A percentile compares a stretch with the other conserved stretches of the same genome.
phyloP scores from a whole-genome alignment of 1,140 invertebrate species.

The Drosophila albomicans region DNA sequence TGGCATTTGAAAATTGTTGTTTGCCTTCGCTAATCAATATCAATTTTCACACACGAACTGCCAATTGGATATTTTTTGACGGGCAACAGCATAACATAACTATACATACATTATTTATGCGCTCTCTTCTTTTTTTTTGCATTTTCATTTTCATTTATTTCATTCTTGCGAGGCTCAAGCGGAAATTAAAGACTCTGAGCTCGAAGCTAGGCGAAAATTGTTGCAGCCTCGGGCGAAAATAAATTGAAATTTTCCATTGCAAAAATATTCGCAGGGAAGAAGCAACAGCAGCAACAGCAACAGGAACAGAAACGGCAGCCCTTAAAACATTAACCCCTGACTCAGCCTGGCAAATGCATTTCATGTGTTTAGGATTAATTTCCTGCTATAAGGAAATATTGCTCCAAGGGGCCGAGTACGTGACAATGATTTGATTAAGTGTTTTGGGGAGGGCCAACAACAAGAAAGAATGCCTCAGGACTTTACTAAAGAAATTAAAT shows the following conservation, averaged over 20 bases:
- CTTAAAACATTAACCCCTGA: slow-evolving; percentile 32
- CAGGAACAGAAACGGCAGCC: neutral
- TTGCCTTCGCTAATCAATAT: slow-evolving; percentile 53
- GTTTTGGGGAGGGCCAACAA: neutral
- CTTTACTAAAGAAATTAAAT: neutral
- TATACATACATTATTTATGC: slow-evolving; percentile 53
- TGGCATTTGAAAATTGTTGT: neutral
- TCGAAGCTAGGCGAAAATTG: slow-evolving; percentile 52
- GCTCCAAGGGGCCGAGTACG: slow-evolving; percentile 53
- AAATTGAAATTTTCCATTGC: slow-evolving; percentile 80
- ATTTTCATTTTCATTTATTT: slow-evolving; percentile 32
- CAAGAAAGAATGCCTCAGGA: neutral
- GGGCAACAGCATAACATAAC: slow-evolving; percentile 51
- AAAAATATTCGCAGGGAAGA: slow-evolving; percentile 34
- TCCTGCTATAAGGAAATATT: slow-evolving; percentile 71
- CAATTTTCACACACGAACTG: slow-evolving; percentile 67
- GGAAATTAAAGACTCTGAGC: slow-evolving; percentile 74
- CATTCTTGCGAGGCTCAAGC: slow-evolving; percentile 31
- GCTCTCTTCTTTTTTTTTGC: slow-evolving; percentile 38
- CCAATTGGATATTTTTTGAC: slow-evolving; percentile 62
- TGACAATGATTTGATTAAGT: slow-evolving; percentile 80
- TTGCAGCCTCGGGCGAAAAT: slow-evolving; percentile 70
- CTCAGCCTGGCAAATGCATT: slow-evolving; percentile 52
- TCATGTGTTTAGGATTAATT: slow-evolving; percentile 80
- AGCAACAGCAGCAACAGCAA: slow-evolving; percentile 3